Evolutionary conservation across 2,797 vertebrate genomes (phyloP), one percentile per base, ranked within the genome.

Genomic region (Crenichthys baileyi): DNA sequence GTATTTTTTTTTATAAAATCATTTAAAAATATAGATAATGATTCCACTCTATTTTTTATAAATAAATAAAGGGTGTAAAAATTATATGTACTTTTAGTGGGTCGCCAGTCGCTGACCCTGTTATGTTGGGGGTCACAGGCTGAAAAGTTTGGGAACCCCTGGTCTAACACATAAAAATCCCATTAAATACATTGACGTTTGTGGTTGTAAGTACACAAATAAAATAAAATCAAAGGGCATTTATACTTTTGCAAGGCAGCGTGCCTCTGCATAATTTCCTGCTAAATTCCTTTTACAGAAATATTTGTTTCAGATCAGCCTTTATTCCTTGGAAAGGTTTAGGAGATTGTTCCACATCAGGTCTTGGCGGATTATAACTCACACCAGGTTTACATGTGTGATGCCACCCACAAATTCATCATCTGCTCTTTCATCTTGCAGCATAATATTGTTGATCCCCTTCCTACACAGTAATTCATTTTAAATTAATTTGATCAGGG

Each of bases 401-500:
- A 92, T 79, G 80, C 92, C 92, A 87, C 94, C 93, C 91, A 92
- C 85, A 70, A 87, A 68, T 80, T 87, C 81, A 75, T 94, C 92
- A 90, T 92, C 91, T 93, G 92, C 83, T 91, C 79, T 67, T 58
- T 80, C 79, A 68, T 85, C 70, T 80, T 29, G 53, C 4, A 20
- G 18, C 60, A 55, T 58, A 51, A 16, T 53, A 46, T 74, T 61
- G 61, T 72, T 56, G 20, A 12, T 82, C 79, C 76, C n/a, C 78
- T 82, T 24, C 26, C 63, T 44, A 72, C 12, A 13, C 5, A 39
- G 39, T 39, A 11, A 46, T 70, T 70, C 8, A 15, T 46, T 46
- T 70, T 7, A n/a, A 13, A 70, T 46, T 26, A 46, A 70, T n/a
- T 67, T 44, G 36, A 67, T 67, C 22, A 1, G 39, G 39, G 12